These are phyloP conservation scores for Delphinus delphis DNA, from an alignment of 2,113 vertebrate species.

Conservation along the genomic window DNA sequence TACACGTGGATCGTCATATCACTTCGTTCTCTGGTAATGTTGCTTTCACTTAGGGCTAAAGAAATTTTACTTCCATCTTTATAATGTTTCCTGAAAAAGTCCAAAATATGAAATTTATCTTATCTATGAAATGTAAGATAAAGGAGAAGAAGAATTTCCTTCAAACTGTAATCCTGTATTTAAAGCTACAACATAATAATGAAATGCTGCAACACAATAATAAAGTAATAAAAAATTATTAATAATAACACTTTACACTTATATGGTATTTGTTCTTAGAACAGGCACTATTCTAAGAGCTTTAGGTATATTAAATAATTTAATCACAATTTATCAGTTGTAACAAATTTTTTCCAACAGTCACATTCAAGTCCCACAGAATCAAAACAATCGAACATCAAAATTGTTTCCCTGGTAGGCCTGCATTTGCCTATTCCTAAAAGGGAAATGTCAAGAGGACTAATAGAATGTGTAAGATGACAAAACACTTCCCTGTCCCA, in stretches of 20 bases:
- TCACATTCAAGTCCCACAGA: background rate
- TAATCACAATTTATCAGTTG: background rate
- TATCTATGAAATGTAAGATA: constrained; percentile 11
- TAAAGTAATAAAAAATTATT: background rate
- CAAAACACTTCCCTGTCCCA: constrained; percentile 8
- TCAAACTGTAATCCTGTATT: background rate
- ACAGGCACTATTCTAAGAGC: background rate
- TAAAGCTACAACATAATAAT: background rate
- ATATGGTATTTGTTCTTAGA: background rate
- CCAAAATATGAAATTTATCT: constrained; percentile 1
- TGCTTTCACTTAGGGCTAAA: constrained; percentile 10
- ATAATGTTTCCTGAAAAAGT: constrained; percentile 1
- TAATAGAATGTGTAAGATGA: constrained; percentile 2
- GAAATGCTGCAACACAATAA: background rate
- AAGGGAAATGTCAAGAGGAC: background rate
- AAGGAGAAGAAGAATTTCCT: background rate
- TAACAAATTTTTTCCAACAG: background rate
- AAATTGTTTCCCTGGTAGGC: background rate
- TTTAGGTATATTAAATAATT: background rate
- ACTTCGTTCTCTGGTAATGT: background rate
- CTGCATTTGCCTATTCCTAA: background rate
- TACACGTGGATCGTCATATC: background rate
- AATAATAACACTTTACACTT: background rate
- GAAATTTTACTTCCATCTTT: background rate
- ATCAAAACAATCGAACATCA: background rate